Base-by-base conservation (phyloP, 2,888 invertebrate species). In the Drosophila kokeensis region DNA sequence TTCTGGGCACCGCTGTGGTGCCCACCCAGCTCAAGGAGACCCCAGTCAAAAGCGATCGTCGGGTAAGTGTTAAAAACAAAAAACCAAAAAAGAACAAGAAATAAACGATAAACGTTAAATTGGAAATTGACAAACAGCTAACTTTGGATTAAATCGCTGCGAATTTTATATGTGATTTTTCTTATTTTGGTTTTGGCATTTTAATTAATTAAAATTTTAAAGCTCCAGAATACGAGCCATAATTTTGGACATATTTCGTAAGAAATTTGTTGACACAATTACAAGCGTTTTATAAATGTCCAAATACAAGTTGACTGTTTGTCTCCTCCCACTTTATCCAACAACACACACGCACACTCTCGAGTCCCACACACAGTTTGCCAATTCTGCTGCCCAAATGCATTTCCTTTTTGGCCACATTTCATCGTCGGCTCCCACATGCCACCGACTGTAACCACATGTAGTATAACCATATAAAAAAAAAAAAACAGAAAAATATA, bases 21-120 rank as follows among this genome's bases (percentile, higher is more conserved):
- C 79, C 87, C 81, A 68, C 82, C 49, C 90, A 88, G 76, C 79
- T 87, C 10, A 90, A 91, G 87, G 91, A 90, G 81, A 83, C 90
- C 63, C 92, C 93, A 50, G 83, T 91, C 32, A 93, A 93, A 80
- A 93, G 92, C 79, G 93, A 93, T 90, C 93, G 93, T 87, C 91
- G 93, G 91, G 93, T 93, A 92, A 92, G 93, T 93, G 79, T 78
- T 73, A 27, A 65, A 13, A 11, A 61, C 21, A 45, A 57, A 8
- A 40, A 36, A 61, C 52, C 29, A 34, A 15, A 24, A 45, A 42
- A 42, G 5, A 42, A 21, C 21, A 42, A 8, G 24, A 45, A 24
- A 45, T 24, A 45, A 27, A 15, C 13, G 11, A 6, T 2, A 52
- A 40, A 42, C 15, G 11, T 24, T 30, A 42, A 49, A 54, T 30